Evolutionary conservation across 2,797 vertebrate species (phyloP), one percentile per base, ranked within the genome.

Genomic region (Myotis findleyi): DNA sequence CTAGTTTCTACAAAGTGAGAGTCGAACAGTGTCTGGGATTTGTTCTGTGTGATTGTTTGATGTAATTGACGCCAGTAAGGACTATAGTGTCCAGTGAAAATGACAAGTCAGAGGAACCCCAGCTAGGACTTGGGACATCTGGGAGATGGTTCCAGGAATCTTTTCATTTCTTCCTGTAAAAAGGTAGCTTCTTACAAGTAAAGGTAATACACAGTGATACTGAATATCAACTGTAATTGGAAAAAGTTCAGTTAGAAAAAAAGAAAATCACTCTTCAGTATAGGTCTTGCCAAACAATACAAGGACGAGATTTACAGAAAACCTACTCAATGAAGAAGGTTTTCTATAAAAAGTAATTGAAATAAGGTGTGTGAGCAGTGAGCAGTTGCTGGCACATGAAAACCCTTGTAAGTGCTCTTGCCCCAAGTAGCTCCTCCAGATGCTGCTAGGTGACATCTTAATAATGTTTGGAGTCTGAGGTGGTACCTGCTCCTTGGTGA

Each of bases 91-190:
- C 14, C 18, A 1, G 21, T 16, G 18, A 21, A 73, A 21, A 49
- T 20, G 2, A 14, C 33, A 25, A 16, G 16, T 18, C 57, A 41
- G 71, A 18, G n/a, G 20, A 11, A 12, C 10, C 47, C 53, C n/a
- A 4, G 47, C 27, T 6, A 59, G 27, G 7, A 21, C 13, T 0
- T 1, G 10, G 16, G 33, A 4, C 11, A 1, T 12, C 59, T 14
- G 1, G 17, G 47, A 33, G 73, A 1, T 0, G 8, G 18, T 38
- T 27, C 9, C 14, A 13, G 18, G 25, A 13, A 0, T 53, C 6
- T 77, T 36, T 27, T 55, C 41, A 6, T n/a, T 18, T 41, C 25
- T 30, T 53, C n/a, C 49, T 36, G 20, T 14, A 2, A 36, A 23
- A 36, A 25, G 49, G 6, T 2, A 36, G 49, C 33, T 7, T 27